phyloP scores from a whole-genome alignment of 2,113 vertebrate species.

The Sceloporus tristichus region DNA sequence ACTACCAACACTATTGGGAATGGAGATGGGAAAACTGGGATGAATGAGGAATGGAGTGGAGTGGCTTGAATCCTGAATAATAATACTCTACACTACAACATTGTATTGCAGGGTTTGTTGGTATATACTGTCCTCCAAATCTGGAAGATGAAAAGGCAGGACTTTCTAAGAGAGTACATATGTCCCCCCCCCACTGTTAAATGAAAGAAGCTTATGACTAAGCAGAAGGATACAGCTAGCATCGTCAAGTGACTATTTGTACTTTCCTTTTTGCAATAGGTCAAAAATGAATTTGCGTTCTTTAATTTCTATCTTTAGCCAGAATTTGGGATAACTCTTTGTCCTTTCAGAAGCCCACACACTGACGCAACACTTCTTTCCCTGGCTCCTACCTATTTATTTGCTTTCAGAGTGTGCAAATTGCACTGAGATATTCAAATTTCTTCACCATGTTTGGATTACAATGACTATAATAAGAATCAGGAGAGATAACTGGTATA shows the following conservation, averaged over 20 bases:
- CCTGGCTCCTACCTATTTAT: not conserved
- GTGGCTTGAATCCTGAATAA: not conserved
- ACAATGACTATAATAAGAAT: constrained; percentile 55
- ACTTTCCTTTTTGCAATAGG: constrained; percentile 19
- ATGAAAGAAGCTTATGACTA: not conserved
- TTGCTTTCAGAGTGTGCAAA: not conserved
- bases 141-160: not conserved
- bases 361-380: not conserved
- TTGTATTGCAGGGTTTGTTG: not conserved
- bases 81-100: not conserved
- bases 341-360: constrained; percentile 2
- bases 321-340: constrained; percentile 7
- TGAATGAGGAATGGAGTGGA: too few species aligned
- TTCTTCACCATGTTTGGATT: constrained; percentile 25
- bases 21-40: too few species aligned
- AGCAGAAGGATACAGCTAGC: not conserved
- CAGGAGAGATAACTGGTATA: constrained; percentile 48
- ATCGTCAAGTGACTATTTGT: not conserved
- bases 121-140: not conserved
- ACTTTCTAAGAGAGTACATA: too few species aligned
- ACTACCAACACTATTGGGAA: too few species aligned
- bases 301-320: constrained; percentile 5
- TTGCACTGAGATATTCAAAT: constrained; percentile 36
- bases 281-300: constrained; percentile 19
- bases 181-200: not conserved